Evolutionary conservation across 23 tunicate genomes (phyloP).

Genomic region (Aplidium turbinatum): DNA sequence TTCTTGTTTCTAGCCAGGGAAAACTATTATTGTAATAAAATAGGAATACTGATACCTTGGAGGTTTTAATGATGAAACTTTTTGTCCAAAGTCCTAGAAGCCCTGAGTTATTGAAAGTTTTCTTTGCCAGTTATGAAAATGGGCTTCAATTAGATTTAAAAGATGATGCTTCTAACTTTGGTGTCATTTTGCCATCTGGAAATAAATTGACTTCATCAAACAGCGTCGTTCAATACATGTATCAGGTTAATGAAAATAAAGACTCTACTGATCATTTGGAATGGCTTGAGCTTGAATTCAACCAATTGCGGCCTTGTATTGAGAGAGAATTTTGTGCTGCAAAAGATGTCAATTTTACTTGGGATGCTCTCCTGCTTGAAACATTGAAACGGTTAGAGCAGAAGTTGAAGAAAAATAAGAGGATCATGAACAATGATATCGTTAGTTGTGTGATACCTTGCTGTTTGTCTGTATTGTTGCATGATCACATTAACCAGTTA

Average conservation of each 20-base stretch:
- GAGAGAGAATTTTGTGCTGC: neutral
- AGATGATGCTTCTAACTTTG: neutral
- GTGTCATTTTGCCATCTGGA: constrained; percentile 26
- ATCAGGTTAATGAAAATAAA: constrained; percentile 3
- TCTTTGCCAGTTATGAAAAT: constrained; percentile 32
- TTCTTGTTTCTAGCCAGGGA: too few species aligned
- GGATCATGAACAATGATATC: neutral
- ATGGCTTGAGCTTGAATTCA: constrained; percentile 55
- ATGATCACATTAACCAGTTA: too few species aligned
- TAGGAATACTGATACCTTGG: too few species aligned
- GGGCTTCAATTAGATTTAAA: neutral
- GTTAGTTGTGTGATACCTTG: constrained; percentile 45
- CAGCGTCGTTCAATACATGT: constrained; percentile 51
- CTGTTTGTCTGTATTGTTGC: constrained; percentile 12
- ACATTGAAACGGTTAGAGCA: constrained; percentile 1
- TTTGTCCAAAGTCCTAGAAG: constrained; percentile 12
- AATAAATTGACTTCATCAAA: constrained; percentile 51
- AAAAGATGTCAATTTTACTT: neutral
- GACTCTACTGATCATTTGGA: neutral
- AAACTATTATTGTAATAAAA: too few species aligned
- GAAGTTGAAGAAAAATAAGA: neutral
- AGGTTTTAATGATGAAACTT: neutral
- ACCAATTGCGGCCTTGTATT: constrained; percentile 12
- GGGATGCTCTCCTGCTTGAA: neutral
- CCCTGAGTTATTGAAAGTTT: constrained; percentile 33